These are phyloP conservation scores for Huso huso DNA, from an alignment of 2,797 vertebrate genomes.

Conservation along the genomic window DNA sequence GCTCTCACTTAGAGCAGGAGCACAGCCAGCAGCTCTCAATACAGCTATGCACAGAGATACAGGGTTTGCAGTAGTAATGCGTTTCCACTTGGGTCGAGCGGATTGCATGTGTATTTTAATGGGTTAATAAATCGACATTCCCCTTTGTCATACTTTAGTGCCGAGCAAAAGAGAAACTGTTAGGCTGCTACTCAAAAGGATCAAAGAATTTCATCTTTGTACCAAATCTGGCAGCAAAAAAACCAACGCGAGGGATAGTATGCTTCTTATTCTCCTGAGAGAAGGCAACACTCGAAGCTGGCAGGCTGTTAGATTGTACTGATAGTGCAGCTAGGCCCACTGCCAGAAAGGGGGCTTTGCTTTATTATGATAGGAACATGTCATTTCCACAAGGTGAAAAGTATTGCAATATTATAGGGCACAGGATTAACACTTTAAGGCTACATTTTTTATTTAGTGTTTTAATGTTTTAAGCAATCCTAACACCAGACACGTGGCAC, in stretches of 20 bases:
- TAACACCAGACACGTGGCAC: too few species aligned
- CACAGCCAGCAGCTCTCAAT: background rate
- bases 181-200: constrained; percentile 42
- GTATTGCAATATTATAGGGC: too few species aligned
- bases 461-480: too few species aligned
- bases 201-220: constrained; percentile 50
- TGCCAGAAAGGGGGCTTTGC: constrained; percentile 31
- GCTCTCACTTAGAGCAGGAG: background rate
- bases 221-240: constrained; percentile 27
- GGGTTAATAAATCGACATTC: constrained; percentile 43
- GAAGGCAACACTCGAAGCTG: constrained; percentile 41
- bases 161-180: constrained; percentile 39
- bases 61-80: background rate
- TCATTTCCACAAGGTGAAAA: constrained; percentile 51
- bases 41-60: background rate
- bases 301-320: constrained; percentile 40
- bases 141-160: constrained; percentile 49
- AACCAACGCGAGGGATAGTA: constrained; percentile 32
- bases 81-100: background rate
- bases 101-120: constrained; percentile 14
- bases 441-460: too few species aligned
- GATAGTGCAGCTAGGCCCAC: constrained; percentile 37
- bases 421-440: too few species aligned
- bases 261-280: constrained; percentile 43
- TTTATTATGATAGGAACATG: constrained; percentile 25